These are phyloP conservation scores for Ceratoteleas bidentatus DNA, from an alignment of 1,140 invertebrate species.

Conservation along the genomic window DNA sequence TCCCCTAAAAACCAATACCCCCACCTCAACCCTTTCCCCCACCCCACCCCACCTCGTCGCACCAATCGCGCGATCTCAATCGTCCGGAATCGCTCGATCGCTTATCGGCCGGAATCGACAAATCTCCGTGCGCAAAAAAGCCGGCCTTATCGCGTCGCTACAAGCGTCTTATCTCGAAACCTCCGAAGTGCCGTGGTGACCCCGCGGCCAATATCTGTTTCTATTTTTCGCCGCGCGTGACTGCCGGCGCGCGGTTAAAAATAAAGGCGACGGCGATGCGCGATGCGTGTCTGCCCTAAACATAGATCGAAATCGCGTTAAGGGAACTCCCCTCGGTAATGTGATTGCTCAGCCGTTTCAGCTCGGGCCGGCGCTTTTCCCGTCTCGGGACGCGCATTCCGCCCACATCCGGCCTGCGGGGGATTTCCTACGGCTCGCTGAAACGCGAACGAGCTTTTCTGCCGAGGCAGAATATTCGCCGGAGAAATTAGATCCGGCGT, in stretches of 20 bases:
- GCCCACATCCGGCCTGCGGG: slow-evolving; percentile 66
- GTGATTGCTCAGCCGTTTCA: slow-evolving; percentile 75
- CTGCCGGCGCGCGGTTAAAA: slow-evolving; percentile 34
- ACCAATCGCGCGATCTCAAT: too few species aligned
- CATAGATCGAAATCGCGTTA: slow-evolving; percentile 74
- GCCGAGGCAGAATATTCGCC: slow-evolving; percentile 63
- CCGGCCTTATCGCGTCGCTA: too few species aligned
- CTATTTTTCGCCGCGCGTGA: not conserved
- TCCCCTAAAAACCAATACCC: too few species aligned
- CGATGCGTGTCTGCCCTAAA: slow-evolving; percentile 41
- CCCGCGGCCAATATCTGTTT: too few species aligned
- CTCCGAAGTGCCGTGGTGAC: too few species aligned
- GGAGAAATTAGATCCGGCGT: slow-evolving; percentile 50
- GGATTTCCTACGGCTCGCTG: slow-evolving; percentile 68
- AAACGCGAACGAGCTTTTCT: slow-evolving; percentile 68
- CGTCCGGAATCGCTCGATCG: too few species aligned
- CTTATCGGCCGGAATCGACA: too few species aligned
- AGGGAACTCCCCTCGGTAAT: slow-evolving; percentile 70
- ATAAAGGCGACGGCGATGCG: slow-evolving; percentile 36
- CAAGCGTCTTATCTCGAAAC: too few species aligned
- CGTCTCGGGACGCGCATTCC: slow-evolving; percentile 68
- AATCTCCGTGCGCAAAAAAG: too few species aligned
- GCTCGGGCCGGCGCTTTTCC: slow-evolving; percentile 63
- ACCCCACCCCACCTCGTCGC: too few species aligned
- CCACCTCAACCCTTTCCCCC: too few species aligned